phyloP scores from a whole-genome alignment of 2,888 invertebrate species.

The Serrognathus titanus region DNA sequence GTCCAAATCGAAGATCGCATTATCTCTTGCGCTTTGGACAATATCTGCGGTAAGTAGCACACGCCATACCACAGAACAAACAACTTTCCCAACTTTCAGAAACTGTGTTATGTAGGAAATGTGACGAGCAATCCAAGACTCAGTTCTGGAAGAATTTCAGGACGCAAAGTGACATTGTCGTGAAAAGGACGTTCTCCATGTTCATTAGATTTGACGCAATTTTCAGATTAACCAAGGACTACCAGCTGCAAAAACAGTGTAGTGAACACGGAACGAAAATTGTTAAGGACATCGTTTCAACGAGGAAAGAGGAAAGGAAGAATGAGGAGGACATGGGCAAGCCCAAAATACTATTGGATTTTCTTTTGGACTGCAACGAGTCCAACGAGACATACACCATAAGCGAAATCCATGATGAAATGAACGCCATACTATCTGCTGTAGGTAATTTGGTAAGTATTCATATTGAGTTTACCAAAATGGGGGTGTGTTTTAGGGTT shows the following conservation, averaged over 20 bases:
- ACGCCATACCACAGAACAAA: no score
- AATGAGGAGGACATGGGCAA: background rate
- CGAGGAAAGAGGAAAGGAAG: background rate
- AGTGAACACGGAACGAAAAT: background rate
- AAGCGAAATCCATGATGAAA: background rate
- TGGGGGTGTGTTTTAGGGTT: slow-evolving; percentile 16
- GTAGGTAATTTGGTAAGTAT: background rate
- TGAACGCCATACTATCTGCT: background rate
- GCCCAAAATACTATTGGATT: background rate
- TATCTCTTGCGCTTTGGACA: background rate
- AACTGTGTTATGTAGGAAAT: background rate
- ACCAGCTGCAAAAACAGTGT: background rate
- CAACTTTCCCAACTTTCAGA: background rate
- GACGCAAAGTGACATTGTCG: background rate
- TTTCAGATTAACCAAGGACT: background rate
- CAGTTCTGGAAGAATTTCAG: background rate
- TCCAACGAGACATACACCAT: background rate
- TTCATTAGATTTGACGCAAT: background rate
- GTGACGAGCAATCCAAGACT: background rate
- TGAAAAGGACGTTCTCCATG: background rate
- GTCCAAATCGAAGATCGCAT: background rate
- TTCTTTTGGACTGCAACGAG: background rate
- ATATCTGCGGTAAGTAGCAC: background rate
- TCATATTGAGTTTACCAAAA: background rate
- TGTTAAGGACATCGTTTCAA: background rate